Base-by-base conservation (phyloP, 2,888 invertebrate species). In the Penaeus monodon region DNA sequence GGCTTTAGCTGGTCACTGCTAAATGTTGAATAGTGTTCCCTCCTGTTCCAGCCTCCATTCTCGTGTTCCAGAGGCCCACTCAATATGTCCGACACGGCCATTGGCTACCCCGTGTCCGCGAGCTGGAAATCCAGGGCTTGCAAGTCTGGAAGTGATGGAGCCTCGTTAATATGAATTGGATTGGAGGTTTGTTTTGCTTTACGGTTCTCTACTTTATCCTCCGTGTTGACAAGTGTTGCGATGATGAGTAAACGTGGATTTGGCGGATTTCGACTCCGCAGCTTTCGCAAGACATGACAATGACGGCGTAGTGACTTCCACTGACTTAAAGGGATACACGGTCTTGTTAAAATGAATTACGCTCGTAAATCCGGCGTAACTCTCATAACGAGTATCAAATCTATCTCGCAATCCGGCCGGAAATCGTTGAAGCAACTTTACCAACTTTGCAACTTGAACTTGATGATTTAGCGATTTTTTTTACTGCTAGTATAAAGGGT, bases 61-160 rank as follows among this genome's bases (percentile, higher is more conserved):
- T 68, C 76, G 85, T 81, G 85, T 86, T 76, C 38, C 49, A 33
- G 64, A 20, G 85, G 63, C 22, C 81, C 81, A 86, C 85, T 86
- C 81, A 81, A 86, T 86, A 86, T 81, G 85, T 86, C 63, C 49
- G 81, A 86, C 85, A 81, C 81, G 81, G 81, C 80, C 81, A 81
- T 81, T 81, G 85, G 79, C 81, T 38, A 81, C 81, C 81, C 81
- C 73, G 70, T 63, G 65, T 65, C 29, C 65, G 66, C 81, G 64
- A 27, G 74, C 83, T 74, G 74, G 76, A 77, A 76, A 76, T 38
- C 57, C 76, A 83, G 76, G 81, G 44, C 64, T 33, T 65, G 81
- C 65, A 63, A 65, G 81, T 65, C 65, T 65, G 81, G 81, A 65
- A 33, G 65, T n/a, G 81, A 29, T 81, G 64, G 63, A 38, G n/a